Evolutionary conservation across 2,888 invertebrate genomes (phyloP), one percentile per base, ranked within the genome.

Genomic region (Balanococcus diminutus): DNA sequence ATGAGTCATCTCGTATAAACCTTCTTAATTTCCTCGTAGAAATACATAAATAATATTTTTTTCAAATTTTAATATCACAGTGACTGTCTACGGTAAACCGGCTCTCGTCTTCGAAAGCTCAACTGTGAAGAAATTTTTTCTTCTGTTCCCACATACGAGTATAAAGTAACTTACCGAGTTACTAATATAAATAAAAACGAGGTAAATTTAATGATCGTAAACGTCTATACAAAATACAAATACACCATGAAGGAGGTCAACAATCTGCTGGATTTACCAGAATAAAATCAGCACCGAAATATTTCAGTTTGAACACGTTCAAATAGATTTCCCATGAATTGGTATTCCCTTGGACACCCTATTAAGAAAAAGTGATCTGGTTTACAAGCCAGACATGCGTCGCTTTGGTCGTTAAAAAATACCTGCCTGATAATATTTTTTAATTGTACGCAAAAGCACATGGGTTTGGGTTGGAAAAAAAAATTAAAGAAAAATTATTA

Each of bases 71-170:
- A 31, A 72, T 72, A n/a, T 72, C 72, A 8, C 31, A 14, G 5
- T 72, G 28, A 16, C 72, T 79, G 67, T 67, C 25, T 67, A 25
- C 4, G 0, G n/a, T 36, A 36, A 79, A 36, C 75, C 19, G 75
- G 36, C 36, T 79, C 19, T 36, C 19, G 36, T 11, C 8, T 28
- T 28, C 67, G 36, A 79, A 79, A 79, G 75, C 67, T 79, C 75
- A 3, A 8, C 75, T 19, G 19, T 36, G 75, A 79, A 79, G 75
- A 79, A 61, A 72, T 31, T 72, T 31, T 72, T 79, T 36, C 36
- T 79, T 79, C 36, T 79, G 75, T 79, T 79, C 75, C 36, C 75
- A 79, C 75, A n/a, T n/a, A n/a, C n/a, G n/a, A n/a, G 75, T 36
- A 28, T 79, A 36, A 79, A 79, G 56, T 19, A 16, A 42, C n/a